These are phyloP conservation scores for Odocoileus virginianus DNA, from an alignment of 2,113 vertebrate genomes.

Conservation along the genomic window DNA sequence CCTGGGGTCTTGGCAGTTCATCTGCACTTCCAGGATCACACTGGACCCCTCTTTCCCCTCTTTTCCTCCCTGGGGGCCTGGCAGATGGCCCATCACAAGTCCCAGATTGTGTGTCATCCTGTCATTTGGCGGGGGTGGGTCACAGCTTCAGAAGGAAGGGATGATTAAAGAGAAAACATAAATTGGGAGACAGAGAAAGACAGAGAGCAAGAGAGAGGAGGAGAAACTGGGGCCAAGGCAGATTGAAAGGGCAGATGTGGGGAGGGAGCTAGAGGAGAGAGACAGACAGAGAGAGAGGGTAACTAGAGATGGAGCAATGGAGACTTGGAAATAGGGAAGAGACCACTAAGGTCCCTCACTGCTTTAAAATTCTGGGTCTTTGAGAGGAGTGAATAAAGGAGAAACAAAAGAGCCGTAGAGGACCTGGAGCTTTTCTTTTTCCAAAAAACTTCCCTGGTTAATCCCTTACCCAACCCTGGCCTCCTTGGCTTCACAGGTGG, in stretches of 20 bases:
- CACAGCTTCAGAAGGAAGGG: not conserved
- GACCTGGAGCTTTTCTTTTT: not conserved
- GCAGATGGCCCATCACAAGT: not conserved
- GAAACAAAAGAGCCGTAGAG: not conserved
- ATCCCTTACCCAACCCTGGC: not conserved
- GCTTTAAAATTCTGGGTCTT: not conserved
- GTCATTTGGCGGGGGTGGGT: not conserved
- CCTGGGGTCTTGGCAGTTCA: not conserved
- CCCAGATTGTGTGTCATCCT: conserved; percentile 10
- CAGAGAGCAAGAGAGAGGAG: not conserved
- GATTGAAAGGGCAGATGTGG: not conserved
- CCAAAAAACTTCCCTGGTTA: not conserved
- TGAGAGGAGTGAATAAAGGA: not conserved
- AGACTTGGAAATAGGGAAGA: not conserved
- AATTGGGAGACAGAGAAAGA: not conserved
- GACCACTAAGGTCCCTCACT: not conserved
- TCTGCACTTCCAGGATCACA: not conserved
- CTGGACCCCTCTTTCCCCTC: not conserved
- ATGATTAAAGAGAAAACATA: not conserved
- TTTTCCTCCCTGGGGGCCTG: not conserved
- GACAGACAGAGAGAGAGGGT: not conserved
- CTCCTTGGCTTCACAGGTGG: not conserved
- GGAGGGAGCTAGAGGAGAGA: not conserved
- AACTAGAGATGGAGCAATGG: not conserved
- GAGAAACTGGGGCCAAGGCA: not conserved